Percentiles rank a stretch among this genome's conserved stretches.
phyloP scores from a whole-genome alignment of 2,888 invertebrate genomes.

The Cryptops parisi region DNA sequence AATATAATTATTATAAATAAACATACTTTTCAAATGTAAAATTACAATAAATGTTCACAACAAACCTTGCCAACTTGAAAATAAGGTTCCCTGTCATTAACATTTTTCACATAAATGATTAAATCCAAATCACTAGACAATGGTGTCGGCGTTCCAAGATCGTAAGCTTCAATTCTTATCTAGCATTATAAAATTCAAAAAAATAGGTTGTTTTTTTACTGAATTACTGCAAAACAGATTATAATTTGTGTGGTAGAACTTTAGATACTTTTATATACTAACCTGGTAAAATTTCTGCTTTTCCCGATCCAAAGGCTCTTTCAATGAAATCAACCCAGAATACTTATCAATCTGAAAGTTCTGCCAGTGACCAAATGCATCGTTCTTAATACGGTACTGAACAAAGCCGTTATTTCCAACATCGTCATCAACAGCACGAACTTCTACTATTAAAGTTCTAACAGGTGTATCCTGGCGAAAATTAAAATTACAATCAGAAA shows the following conservation, averaged over 20 bases:
- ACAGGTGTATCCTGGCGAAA: constrained; percentile 79
- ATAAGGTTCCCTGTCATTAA: constrained; percentile 78
- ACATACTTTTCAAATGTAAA: not conserved
- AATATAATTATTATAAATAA: not conserved
- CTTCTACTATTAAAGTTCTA: constrained; percentile 61
- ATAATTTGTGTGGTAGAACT: too few relatives aligned
- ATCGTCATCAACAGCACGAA: constrained; percentile 74
- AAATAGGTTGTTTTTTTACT: constrained; percentile 1
- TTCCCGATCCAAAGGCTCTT: constrained; percentile 58
- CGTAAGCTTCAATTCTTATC: constrained; percentile 80
- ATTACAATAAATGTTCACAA: not conserved
- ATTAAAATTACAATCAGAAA: too few relatives aligned
- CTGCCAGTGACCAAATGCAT: constrained; percentile 64
- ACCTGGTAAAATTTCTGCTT: constrained; percentile 78
- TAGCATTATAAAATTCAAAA: constrained; percentile 30
- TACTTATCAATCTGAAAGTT: constrained; percentile 65
- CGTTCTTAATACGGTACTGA: constrained; percentile 63
- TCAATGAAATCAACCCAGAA: constrained; percentile 59
- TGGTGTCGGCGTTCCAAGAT: constrained; percentile 72
- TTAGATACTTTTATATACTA: constrained; percentile 23
- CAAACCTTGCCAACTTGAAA: too few relatives aligned
- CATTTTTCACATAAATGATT: constrained; percentile 71
- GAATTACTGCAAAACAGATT: not conserved
- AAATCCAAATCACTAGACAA: constrained; percentile 74
- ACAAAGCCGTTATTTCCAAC: constrained; percentile 81